Conservation (phyloP, 1,140 invertebrate species). For the Cydia strobilella region DNA sequence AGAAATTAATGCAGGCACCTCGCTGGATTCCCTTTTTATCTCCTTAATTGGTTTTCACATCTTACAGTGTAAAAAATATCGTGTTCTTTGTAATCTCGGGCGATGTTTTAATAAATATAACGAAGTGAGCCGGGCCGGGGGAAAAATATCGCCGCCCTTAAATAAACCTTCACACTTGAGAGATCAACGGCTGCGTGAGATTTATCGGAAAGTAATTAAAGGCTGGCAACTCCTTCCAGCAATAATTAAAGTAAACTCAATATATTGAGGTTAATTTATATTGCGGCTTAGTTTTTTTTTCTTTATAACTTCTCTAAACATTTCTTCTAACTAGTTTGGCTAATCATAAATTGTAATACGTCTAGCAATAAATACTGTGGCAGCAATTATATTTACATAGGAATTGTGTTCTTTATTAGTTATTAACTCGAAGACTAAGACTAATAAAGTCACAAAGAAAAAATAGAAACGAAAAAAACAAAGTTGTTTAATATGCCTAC, state of each 20-base stretch:
- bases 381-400: too few species aligned
- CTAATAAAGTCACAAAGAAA: too few species aligned
- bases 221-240: slow-evolving; percentile 46
- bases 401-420: too few species aligned
- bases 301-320: background rate
- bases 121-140: slow-evolving; percentile 70
- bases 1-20: slow-evolving; percentile 79
- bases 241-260: slow-evolving; percentile 48
- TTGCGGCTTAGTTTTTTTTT: background rate
- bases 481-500: too few species aligned
- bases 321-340: too few species aligned
- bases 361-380: too few species aligned
- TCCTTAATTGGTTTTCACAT: slow-evolving; percentile 81
- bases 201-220: slow-evolving; percentile 78
- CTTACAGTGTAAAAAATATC: slow-evolving; percentile 80
- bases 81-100: slow-evolving; percentile 78
- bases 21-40: slow-evolving; percentile 78
- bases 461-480: too few species aligned
- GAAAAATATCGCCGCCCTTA: slow-evolving; percentile 75
- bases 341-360: too few species aligned
- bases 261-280: background rate
- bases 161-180: slow-evolving; percentile 79
- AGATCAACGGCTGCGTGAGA: slow-evolving; percentile 75
- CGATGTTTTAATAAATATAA: slow-evolving; percentile 81
- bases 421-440: too few species aligned